Evolutionary conservation across 1,140 invertebrate genomes (phyloP).

Genomic region (Capitella teleta): DNA sequence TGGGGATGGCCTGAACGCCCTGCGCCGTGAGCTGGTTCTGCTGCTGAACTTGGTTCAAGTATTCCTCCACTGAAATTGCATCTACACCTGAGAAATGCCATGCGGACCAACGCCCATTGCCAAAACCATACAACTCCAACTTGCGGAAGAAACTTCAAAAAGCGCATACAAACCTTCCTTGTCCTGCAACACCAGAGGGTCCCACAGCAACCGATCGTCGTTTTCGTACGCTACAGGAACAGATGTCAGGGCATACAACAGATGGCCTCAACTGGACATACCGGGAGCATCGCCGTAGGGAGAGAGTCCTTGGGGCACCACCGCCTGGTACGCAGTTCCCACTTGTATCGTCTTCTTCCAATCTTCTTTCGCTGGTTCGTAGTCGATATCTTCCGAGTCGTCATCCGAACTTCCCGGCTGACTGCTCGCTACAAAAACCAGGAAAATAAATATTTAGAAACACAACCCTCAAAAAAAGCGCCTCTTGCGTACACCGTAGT

Average conservation of each 20-base stretch:
- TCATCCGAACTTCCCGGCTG: constrained; percentile 39
- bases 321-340: constrained; percentile 83
- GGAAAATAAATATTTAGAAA: no score
- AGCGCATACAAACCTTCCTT: constrained; percentile 48
- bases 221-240: constrained; percentile 70
- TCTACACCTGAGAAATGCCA: no score
- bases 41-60: constrained; percentile 59
- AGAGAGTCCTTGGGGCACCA: constrained; percentile 79
- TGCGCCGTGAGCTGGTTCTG: constrained; percentile 38
- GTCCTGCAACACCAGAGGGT: constrained; percentile 64
- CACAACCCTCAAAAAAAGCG: constrained; percentile 1
- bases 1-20: constrained; percentile 54
- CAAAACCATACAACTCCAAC: no score
- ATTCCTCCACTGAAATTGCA: constrained; percentile 58
- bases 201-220: constrained; percentile 89
- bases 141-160: no score
- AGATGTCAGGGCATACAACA: background rate
- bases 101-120: no score
- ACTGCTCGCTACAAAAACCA: constrained; percentile 39
- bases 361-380: constrained; percentile 31
- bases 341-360: constrained; percentile 80
- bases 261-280: constrained; percentile 2
- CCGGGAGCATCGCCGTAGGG: constrained; percentile 73
- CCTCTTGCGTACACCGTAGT: constrained; percentile 41
- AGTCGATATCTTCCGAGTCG: constrained; percentile 48